phyloP scores from a whole-genome alignment of 2,113 vertebrate species.

The Ophthalmolycus amberensis region DNA sequence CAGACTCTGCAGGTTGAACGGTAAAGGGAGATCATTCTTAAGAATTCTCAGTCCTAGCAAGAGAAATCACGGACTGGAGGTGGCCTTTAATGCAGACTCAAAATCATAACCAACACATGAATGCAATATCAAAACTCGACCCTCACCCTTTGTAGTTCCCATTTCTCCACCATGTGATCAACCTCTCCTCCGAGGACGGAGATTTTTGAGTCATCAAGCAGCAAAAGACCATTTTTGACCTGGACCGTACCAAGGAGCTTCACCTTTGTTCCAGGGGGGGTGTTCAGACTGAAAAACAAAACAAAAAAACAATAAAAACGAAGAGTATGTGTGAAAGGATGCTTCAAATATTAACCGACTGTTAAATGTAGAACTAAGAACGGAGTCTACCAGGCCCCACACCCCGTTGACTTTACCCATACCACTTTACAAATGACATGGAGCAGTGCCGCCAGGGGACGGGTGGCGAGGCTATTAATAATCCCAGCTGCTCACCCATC shows the following conservation, averaged over 20 bases:
- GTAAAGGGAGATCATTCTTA: slow-evolving; percentile 26
- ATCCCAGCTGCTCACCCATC: slow-evolving; percentile 77
- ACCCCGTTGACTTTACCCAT: slow-evolving; percentile 49
- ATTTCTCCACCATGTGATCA: slow-evolving; percentile 97
- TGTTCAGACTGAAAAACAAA: slow-evolving; percentile 81
- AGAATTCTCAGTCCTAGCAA: not conserved
- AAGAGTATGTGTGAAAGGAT: not conserved
- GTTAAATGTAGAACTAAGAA: slow-evolving; percentile 13
- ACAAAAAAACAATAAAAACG: not conserved
- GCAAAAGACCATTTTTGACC: slow-evolving; percentile 93
- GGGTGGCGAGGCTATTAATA: slow-evolving; percentile 75
- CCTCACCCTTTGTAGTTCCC: slow-evolving; percentile 97
- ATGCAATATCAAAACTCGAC: slow-evolving; percentile 25
- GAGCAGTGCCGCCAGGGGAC: slow-evolving; percentile 67
- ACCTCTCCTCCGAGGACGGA: slow-evolving; percentile 95
- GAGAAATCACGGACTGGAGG: not conserved
- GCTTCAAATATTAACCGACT: slow-evolving; percentile 18
- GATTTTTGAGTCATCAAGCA: slow-evolving; percentile 93
- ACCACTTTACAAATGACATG: slow-evolving; percentile 73
- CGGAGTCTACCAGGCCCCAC: slow-evolving; percentile 14
- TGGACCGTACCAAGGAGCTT: slow-evolving; percentile 91
- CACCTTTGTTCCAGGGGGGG: slow-evolving; percentile 96
- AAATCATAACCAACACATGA: slow-evolving; percentile 31
- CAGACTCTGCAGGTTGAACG: slow-evolving; percentile 87
- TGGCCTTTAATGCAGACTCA: slow-evolving; percentile 10